A percentile compares a stretch with the other conserved stretches of the same genome.
These are phyloP conservation scores for Myrmophylax atrothorax DNA, from an alignment of 2,113 vertebrate genomes.

Conservation along the genomic window DNA sequence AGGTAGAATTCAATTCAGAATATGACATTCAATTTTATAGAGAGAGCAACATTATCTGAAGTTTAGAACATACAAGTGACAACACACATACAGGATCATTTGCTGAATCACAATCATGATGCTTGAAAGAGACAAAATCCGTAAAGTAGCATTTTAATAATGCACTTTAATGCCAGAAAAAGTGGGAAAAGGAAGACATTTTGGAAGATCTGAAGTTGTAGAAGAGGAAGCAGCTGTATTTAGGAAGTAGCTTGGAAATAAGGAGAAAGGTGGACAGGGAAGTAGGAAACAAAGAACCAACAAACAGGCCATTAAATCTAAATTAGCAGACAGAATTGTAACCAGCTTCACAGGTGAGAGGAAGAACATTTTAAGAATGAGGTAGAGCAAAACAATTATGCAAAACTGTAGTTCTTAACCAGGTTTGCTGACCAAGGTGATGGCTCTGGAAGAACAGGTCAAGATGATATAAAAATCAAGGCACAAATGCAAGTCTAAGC, in stretches of 20 bases:
- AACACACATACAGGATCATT: background rate
- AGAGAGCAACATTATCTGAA: background rate
- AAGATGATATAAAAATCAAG: conserved; percentile 30
- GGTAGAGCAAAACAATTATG: conserved; percentile 26
- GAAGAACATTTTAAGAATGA: conserved; percentile 6
- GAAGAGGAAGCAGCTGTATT: background rate
- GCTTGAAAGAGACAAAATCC: background rate
- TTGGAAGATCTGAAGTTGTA: background rate
- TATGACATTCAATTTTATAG: conserved; percentile 18
- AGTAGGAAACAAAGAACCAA: background rate
- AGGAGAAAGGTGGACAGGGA: background rate
- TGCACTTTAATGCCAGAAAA: background rate
- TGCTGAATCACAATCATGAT: background rate
- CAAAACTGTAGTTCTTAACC: background rate
- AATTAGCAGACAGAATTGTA: background rate
- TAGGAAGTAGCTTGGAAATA: conserved; percentile 10
- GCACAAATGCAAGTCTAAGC: conserved; percentile 36
- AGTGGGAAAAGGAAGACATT: background rate
- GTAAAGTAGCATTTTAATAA: background rate
- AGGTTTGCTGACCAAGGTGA: background rate
- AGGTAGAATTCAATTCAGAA: conserved; percentile 42
- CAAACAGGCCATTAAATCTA: background rate
- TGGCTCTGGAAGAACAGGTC: conserved; percentile 27
- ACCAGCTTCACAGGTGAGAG: background rate
- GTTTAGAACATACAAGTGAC: background rate